Percentiles rank a stretch among this genome's conserved stretches.
Conservation (phyloP, 2,797 vertebrate species). For the Carapus acus region DNA sequence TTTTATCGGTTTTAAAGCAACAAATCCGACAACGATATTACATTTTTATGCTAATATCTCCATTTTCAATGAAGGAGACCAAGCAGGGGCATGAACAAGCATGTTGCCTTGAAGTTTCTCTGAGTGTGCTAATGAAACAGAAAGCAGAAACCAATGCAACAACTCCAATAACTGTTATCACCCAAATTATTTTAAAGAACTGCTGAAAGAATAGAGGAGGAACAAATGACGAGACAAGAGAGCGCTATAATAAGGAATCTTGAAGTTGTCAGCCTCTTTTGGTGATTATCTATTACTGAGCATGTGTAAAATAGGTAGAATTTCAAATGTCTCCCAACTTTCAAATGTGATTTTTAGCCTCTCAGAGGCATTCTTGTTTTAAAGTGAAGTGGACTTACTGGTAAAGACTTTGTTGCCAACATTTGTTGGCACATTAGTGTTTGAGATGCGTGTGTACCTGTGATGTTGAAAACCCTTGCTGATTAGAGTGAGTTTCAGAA, state of each 20-base stretch:
- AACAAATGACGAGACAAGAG: too few species aligned
- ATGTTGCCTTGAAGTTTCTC: slow-evolving; percentile 22
- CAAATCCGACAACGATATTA: too few species aligned
- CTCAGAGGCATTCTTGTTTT: background rate
- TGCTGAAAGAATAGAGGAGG: background rate
- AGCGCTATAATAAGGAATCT: background rate
- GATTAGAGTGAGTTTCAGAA: slow-evolving; percentile 9
- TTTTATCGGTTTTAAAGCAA: too few species aligned
- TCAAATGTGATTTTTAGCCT: slow-evolving; percentile 8
- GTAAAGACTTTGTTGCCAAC: background rate
- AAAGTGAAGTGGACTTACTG: slow-evolving; percentile 3
- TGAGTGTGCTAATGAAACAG: slow-evolving; percentile 21
- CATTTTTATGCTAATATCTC: too few species aligned
- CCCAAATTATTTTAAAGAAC: slow-evolving; percentile 19
- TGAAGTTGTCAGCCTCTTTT: background rate
- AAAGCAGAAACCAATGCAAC: slow-evolving; percentile 19
- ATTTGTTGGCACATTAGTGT: slow-evolving; percentile 1
- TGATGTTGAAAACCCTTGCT: background rate
- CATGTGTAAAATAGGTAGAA: slow-evolving; percentile 8
- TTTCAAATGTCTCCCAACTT: background rate
- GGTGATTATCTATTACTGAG: background rate
- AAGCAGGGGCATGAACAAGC: slow-evolving; percentile 32
- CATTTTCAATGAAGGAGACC: slow-evolving; percentile 24
- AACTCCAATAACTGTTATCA: slow-evolving; percentile 19
- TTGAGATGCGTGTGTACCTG: slow-evolving; percentile 1